Conservation (phyloP, 2,888 invertebrate genomes). For the Dynastes tityus region DNA sequence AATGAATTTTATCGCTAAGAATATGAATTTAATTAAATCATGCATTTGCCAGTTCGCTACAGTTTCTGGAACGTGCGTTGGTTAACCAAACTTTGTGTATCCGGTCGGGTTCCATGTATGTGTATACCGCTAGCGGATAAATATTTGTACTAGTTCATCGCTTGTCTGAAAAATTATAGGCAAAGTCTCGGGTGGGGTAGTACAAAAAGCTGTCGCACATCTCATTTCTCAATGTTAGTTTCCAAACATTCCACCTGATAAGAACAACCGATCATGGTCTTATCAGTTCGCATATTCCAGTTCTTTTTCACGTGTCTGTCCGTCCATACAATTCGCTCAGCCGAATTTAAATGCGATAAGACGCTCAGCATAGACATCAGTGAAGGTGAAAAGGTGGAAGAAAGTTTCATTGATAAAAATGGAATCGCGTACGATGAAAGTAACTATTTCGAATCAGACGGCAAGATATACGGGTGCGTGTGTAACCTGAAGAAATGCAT, state of each 20-base stretch:
- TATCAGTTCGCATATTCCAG: constrained; percentile 8
- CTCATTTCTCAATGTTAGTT: constrained; percentile 28
- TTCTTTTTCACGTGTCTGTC: constrained; percentile 26
- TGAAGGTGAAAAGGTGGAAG: constrained; percentile 42
- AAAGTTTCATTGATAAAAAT: constrained; percentile 49
- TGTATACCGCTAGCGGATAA: constrained; percentile 29
- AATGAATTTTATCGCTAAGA: not conserved
- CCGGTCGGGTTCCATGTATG: not conserved
- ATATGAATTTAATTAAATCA: not conserved
- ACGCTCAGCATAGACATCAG: constrained; percentile 52
- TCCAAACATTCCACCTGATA: constrained; percentile 42
- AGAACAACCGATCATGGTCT: constrained; percentile 21
- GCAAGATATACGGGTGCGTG: constrained; percentile 45
- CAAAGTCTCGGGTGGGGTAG: constrained; percentile 36
- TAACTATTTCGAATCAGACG: constrained; percentile 47
- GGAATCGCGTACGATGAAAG: constrained; percentile 45
- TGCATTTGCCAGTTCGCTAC: not conserved
- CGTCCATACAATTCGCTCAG: constrained; percentile 5
- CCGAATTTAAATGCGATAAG: constrained; percentile 35
- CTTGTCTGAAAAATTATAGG: constrained; percentile 22
- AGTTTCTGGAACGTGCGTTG: not conserved
- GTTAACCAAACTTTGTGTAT: constrained; percentile 7
- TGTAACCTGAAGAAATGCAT: constrained; percentile 47
- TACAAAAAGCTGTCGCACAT: constrained; percentile 41
- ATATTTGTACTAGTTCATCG: constrained; percentile 37